A percentile compares a stretch with the other conserved stretches of the same genome.
Conservation (phyloP, 2,797 vertebrate genomes). For the Rhinella marina region DNA sequence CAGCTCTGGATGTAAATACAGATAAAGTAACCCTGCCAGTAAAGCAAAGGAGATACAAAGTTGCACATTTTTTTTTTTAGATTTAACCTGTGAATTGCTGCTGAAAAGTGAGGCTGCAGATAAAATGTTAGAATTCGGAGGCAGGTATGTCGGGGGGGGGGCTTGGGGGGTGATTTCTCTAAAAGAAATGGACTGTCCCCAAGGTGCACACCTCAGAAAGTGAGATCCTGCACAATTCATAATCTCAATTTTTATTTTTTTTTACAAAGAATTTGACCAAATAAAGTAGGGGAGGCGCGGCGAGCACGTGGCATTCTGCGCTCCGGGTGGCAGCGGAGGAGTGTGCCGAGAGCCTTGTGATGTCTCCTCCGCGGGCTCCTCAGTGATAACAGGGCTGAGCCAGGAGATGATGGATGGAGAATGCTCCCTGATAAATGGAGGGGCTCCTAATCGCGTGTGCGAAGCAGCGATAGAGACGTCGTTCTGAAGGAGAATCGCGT, state of each 20-base stretch:
- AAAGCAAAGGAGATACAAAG: no score
- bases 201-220: no score
- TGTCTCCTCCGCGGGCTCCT: slow-evolving; percentile 28
- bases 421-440: slow-evolving; percentile 41
- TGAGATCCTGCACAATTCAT: not conserved
- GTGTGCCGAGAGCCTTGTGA: slow-evolving; percentile 8
- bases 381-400: slow-evolving; percentile 42
- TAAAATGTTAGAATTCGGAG: no score
- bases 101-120: no score
- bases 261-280: not conserved
- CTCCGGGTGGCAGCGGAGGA: slow-evolving; percentile 43
- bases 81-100: no score
- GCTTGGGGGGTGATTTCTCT: no score
- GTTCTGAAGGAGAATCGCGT: slow-evolving; percentile 62
- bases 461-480: slow-evolving; percentile 67
- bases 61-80: no score
- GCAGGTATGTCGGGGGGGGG: no score
- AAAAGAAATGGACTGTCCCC: no score
- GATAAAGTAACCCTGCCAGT: no score
- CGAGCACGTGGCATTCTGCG: not conserved
- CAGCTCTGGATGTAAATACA: no score
- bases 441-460: slow-evolving; percentile 68
- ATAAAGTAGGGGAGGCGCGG: not conserved
- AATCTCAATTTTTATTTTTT: not conserved
- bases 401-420: slow-evolving; percentile 52